Conservation (phyloP, 2,113 vertebrate genomes). For the Rhombomys opimus region DNA sequence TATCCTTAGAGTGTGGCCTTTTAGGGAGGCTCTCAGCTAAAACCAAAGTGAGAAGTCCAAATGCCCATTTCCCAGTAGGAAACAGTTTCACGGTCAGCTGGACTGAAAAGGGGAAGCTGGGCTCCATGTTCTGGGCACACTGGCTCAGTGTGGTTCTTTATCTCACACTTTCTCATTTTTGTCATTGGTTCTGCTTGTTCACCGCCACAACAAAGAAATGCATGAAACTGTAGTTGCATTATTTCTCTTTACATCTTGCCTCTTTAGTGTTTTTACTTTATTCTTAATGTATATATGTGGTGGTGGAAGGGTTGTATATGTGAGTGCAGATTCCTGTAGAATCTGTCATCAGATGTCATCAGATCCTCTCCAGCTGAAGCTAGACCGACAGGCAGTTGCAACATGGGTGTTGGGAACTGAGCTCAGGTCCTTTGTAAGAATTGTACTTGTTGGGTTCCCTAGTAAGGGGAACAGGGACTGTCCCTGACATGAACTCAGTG, state of each 20-base stretch:
- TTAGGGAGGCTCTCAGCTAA: constrained; percentile 72
- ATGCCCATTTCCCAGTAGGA: constrained; percentile 63
- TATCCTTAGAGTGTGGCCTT: constrained; percentile 73
- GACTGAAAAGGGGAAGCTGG: background rate
- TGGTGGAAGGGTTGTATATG: no score
- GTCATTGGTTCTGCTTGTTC: background rate
- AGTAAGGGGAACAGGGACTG: no score
- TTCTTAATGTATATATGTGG: background rate
- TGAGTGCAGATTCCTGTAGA: background rate
- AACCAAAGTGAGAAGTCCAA: constrained; percentile 80
- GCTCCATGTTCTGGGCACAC: constrained; percentile 1
- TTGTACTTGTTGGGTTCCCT: background rate
- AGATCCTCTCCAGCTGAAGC: background rate
- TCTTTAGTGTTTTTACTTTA: background rate
- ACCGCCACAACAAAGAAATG: background rate
- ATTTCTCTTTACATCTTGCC: background rate
- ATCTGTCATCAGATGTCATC: no score
- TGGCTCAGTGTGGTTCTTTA: background rate
- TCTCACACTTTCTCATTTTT: background rate
- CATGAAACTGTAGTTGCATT: background rate
- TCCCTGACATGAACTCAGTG: no score
- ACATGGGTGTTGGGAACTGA: background rate
- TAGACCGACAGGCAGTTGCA: background rate
- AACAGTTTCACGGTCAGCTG: background rate
- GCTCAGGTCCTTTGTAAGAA: background rate